Evolutionary conservation across 2,113 vertebrate genomes (phyloP).

Genomic region (Phainopepla nitens): DNA sequence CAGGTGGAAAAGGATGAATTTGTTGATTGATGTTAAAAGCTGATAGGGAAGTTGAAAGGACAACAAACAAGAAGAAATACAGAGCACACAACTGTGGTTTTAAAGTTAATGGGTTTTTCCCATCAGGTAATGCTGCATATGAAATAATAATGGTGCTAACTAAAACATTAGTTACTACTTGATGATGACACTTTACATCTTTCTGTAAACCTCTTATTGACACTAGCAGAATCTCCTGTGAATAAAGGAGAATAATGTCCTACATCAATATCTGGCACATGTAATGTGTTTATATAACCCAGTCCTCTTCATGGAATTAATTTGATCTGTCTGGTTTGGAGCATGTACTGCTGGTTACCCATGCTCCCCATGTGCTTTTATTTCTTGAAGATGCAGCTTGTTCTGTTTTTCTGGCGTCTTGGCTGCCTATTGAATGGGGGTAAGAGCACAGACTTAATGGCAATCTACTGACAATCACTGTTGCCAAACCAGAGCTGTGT

Average conservation of each 20-base stretch:
- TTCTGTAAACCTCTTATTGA: conserved; percentile 25
- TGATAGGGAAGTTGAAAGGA: conserved; percentile 11
- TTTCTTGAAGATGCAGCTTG: neutral
- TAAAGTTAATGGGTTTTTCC: conserved; percentile 7
- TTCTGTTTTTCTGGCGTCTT: neutral
- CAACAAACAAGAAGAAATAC: conserved; percentile 29
- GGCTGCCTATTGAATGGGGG: neutral
- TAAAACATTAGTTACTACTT: conserved; percentile 42
- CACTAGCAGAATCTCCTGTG: neutral
- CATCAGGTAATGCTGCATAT: conserved; percentile 1
- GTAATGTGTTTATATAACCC: conserved; percentile 17
- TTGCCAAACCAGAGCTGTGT: neutral
- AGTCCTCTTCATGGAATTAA: neutral
- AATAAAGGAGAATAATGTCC: neutral
- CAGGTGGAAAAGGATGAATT: neutral
- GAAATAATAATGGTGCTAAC: conserved; percentile 44
- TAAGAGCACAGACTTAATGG: neutral
- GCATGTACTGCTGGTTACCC: neutral
- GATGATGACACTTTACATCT: neutral
- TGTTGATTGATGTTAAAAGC: conserved; percentile 36
- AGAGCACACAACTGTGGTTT: neutral
- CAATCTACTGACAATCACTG: neutral
- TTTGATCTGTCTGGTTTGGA: neutral
- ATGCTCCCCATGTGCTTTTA: neutral
- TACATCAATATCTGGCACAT: neutral